Evolutionary conservation across 2,888 invertebrate species (phyloP), one percentile per base, ranked within the genome.

Genomic region (Latheticus oryzae): DNA sequence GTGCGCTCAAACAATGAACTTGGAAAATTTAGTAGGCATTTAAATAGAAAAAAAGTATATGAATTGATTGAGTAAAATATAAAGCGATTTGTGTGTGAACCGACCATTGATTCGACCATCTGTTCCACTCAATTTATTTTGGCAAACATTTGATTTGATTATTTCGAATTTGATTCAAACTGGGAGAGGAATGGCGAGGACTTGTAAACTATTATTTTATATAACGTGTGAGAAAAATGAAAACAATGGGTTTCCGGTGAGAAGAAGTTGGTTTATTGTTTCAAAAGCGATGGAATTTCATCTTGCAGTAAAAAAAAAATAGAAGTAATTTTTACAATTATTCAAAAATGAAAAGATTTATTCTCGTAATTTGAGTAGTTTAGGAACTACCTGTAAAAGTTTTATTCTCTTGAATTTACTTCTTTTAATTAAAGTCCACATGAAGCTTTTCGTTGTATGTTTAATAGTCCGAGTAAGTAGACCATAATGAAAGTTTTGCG

Each of bases 41-140:
- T 42, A 42, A 26, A 26, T 42, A 28, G 42, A 3, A 2, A 7
- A n/a, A 15, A 26, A 42, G 26, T 26, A 21, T 42, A 26, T 42
- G 15, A 26, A 7, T n/a, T 19, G 45, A 30, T 47, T 47, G n/a
- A n/a, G 15, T 42, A 42, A 40, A 42, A 21, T 42, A 26, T 42
- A 24, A 26, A 7, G n/a, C 30, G 45, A 30, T 47, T 47, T 30
- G 47, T 21, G 47, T 47, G 47, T 35, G 47, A 47, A 35, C 45
- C 30, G 35, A 12, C 17, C 47, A 35, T 47, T 47, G 33, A 35
- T 47, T 21, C 23, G 8, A 50, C 59, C 64, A 64, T 62, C 64
- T 64, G 64, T 60, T 61, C 50, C 64, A 33, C 42, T 16, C 35
- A 55, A 62, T 62, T 64, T 61, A 58, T 60, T 61, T 58, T 51